Evolutionary conservation across 2,888 invertebrate genomes (phyloP).

Genomic region (Sinelater perroti): DNA sequence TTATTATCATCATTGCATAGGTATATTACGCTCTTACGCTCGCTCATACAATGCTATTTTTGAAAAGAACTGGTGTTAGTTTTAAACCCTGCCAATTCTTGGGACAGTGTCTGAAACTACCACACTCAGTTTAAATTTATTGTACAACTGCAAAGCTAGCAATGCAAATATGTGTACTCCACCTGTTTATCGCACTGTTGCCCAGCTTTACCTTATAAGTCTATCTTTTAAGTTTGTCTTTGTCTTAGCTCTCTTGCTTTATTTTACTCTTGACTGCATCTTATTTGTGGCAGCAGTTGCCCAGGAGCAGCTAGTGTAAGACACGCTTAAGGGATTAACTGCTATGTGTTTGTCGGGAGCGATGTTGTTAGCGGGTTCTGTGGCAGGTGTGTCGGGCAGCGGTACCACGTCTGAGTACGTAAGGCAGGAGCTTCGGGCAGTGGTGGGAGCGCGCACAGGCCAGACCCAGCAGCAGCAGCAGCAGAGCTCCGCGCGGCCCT

Average conservation of each 20-base stretch:
- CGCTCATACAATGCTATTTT: too few relatives aligned
- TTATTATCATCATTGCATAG: too few relatives aligned
- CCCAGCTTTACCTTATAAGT: constrained; percentile 20
- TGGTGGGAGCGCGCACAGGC: constrained; percentile 82
- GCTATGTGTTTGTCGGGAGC: constrained; percentile 29
- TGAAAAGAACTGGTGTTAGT: too few relatives aligned
- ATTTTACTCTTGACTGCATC: background rate
- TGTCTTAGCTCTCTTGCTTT: constrained; percentile 10
- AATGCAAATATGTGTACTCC: too few relatives aligned
- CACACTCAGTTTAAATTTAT: too few relatives aligned
- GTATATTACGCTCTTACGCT: too few relatives aligned
- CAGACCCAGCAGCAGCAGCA: constrained; percentile 59
- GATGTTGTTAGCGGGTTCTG: constrained; percentile 38
- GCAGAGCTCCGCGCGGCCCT: constrained; percentile 51
- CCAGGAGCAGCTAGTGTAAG: constrained; percentile 7
- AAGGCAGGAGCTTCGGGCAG: constrained; percentile 88
- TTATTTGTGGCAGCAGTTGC: background rate
- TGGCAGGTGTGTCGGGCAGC: constrained; percentile 65
- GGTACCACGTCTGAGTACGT: constrained; percentile 84
- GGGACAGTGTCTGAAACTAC: too few relatives aligned
- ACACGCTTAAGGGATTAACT: constrained; percentile 14
- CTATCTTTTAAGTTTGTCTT: constrained; percentile 29
- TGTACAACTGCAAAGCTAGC: too few relatives aligned
- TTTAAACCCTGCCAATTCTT: too few relatives aligned
- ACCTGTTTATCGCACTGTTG: constrained; percentile 18